phyloP scores from a whole-genome alignment of 2,113 vertebrate species.

The Cromileptes altivelis region DNA sequence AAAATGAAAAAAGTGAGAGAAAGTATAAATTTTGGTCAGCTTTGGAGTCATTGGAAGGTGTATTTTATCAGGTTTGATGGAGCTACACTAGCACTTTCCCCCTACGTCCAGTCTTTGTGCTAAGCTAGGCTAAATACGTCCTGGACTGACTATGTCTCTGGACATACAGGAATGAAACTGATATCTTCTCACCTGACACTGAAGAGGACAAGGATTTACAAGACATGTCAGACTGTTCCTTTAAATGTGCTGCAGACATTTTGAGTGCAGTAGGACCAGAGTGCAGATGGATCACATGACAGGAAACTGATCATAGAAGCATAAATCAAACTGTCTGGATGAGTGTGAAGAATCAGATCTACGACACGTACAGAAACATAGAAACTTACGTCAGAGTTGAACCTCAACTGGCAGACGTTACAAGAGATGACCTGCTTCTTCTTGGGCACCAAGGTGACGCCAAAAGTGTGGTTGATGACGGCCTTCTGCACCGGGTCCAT shows the following conservation, averaged over 20 bases:
- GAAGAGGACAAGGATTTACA: background rate
- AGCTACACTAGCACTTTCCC: background rate
- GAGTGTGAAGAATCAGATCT: background rate
- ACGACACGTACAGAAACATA: background rate
- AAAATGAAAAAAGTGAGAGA: background rate
- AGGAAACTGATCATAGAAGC: background rate
- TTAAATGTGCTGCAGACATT: background rate
- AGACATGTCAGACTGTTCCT: background rate
- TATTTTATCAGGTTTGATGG: background rate
- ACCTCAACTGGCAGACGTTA: conserved; percentile 96
- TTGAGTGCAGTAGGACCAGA: background rate
- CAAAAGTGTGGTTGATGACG: conserved; percentile 99
- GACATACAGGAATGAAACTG: background rate
- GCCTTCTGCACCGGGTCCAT: conserved; percentile 99
- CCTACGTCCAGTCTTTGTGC: background rate
- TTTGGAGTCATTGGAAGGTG: too few relatives aligned
- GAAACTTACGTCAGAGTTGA: conserved; percentile 96
- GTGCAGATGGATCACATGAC: background rate
- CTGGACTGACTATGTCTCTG: too few relatives aligned
- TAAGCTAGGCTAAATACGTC: background rate
- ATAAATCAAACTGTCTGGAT: background rate
- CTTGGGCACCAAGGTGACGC: conserved; percentile 93
- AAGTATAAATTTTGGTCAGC: background rate
- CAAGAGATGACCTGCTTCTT: conserved; percentile 97
- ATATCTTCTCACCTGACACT: background rate